Evolutionary conservation across 2,113 vertebrate species (phyloP), one percentile per base, ranked within the genome.

Genomic region (Neogobius melanostomus): DNA sequence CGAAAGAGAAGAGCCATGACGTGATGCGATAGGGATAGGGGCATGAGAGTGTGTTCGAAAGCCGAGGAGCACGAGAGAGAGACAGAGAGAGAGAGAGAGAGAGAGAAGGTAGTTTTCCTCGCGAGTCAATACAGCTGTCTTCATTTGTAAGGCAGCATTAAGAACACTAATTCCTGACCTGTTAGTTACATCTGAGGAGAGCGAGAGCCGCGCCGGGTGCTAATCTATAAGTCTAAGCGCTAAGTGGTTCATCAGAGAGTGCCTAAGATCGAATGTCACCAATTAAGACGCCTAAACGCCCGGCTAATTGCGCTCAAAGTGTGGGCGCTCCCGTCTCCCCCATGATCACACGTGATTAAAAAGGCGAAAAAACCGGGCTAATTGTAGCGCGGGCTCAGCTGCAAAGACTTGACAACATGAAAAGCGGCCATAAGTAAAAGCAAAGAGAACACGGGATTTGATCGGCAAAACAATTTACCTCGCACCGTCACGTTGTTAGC

Each of bases 241-340:
- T 91, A 88, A 92, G 87, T 92, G 87, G 90, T 91, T 92, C 88
- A 88, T 90, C 91, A 88, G 87, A 74, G 48, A 88, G 87, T 73
- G 81, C 76, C 77, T 52, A 43, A 79, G 91, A 93, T 93, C 90
- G 90, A 92, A 93, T 90, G 83, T 90, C 89, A 71, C 90, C 91
- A 93, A 93, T 93, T 93, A 93, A 92, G 92, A 93, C 53, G 87
- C 86, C 88, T 92, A 92, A 92, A 92, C 84, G 91, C 83, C 85
- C 75, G 84, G 89, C 91, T 93, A 94, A 93, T 93, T 93, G 89
- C 82, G 90, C 90, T 91, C 82, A 77, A 88, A 87, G 89, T 90
- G 86, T 88, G 74, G 21, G 76, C 44, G 82, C 69, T 86, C 77
- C 77, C 59, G 75, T 87, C 87, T 87, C 82, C 84, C 78, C 77